These are phyloP conservation scores for Gavialis gangeticus DNA, from an alignment of 2,113 vertebrate species.

Conservation along the genomic window DNA sequence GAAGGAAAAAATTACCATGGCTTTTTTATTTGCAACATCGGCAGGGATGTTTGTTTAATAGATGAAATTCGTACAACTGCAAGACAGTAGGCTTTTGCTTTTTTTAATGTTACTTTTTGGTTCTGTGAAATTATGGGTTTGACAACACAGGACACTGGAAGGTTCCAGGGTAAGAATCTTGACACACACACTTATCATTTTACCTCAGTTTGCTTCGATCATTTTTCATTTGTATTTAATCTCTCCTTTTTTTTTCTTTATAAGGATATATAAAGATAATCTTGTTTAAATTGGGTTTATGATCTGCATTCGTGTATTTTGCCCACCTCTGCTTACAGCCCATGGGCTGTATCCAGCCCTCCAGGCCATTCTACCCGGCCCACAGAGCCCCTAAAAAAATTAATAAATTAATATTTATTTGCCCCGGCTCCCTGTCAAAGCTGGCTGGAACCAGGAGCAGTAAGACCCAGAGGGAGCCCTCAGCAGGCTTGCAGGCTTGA, in stretches of 20 bases:
- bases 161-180: conserved; percentile 43
- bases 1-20: not conserved
- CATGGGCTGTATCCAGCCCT: no score
- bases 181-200: conserved; percentile 36
- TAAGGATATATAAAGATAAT: not conserved
- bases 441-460: no score
- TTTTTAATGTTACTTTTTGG: conserved; percentile 5
- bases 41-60: not conserved
- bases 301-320: not conserved
- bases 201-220: conserved; percentile 45
- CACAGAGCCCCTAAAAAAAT: no score
- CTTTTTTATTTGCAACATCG: not conserved
- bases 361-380: no score
- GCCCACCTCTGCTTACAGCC: no score
- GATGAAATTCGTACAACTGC: not conserved
- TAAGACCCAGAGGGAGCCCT: no score
- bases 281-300: not conserved
- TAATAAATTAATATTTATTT: no score
- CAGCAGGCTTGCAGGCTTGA: no score
- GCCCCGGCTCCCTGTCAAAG: no score
- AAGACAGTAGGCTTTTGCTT: not conserved
- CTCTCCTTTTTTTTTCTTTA: conserved; percentile 26
- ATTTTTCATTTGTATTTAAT: conserved; percentile 59
- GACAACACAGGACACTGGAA: not conserved
- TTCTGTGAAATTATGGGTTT: not conserved